Conservation (phyloP, 2,888 invertebrate species). For the Omphaloscelis lunosa region DNA sequence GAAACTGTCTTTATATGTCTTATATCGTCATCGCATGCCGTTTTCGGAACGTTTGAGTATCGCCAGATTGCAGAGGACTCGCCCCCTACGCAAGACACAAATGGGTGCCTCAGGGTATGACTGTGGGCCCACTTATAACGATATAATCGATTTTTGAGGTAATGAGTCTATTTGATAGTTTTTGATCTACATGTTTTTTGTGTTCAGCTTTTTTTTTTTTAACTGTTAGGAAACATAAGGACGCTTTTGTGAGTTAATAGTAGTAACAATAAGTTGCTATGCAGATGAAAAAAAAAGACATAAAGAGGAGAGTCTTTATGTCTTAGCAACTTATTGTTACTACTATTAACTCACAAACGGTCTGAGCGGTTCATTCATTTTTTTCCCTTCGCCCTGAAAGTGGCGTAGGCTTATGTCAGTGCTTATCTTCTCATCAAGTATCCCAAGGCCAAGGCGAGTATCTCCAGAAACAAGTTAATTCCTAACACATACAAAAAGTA, state of each 20-base stretch:
- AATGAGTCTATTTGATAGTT: constrained; percentile 40
- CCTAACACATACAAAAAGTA: constrained; percentile 7
- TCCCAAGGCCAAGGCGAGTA: neutral
- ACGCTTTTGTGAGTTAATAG: neutral
- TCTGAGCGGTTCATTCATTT: neutral
- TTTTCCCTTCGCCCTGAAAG: neutral
- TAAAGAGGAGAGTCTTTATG: no score
- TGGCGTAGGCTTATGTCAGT: neutral
- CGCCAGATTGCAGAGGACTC: constrained; percentile 76
- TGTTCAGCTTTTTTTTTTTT: neutral
- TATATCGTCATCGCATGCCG: constrained; percentile 82
- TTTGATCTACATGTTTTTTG: constrained; percentile 7
- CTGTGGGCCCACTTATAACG: constrained; percentile 76
- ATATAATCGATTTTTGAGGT: constrained; percentile 53
- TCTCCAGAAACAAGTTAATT: neutral
- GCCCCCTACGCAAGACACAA: constrained; percentile 77
- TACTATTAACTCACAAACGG: no score
- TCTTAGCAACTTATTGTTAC: no score
- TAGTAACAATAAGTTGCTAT: neutral
- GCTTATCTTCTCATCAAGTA: neutral
- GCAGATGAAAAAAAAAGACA: no score
- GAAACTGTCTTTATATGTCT: constrained; percentile 73
- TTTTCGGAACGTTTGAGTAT: constrained; percentile 82
- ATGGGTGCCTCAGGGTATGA: constrained; percentile 82
- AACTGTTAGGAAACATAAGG: neutral